Base-by-base conservation (phyloP, 2,797 vertebrate genomes). In the Xenentodon cancila region DNA sequence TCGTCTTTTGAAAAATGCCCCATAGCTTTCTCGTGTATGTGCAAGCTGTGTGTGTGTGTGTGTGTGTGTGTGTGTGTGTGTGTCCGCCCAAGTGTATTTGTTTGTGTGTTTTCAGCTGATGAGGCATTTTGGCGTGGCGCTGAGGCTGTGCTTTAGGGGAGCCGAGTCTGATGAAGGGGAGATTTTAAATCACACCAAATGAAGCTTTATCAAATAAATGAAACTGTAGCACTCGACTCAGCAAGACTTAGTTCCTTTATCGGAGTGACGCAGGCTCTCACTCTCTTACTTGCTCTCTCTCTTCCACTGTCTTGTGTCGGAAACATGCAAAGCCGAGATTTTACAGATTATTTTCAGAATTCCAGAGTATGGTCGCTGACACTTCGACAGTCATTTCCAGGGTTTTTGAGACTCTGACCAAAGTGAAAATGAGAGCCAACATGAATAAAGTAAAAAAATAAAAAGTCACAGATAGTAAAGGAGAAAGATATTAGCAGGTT, bases 161-260 rank as follows among this genome's bases (percentile, higher is more conserved):
- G 68, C 50, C 22, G 64, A 73, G 83, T 59, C 88, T 89, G 85
- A 89, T 88, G 80, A 88, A 79, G 84, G 76, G 75, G 82, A 84
- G 85, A 86, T 83, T 84, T 88, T 84, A 91, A 87, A 88, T 85
- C 84, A 88, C 87, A 89, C 80, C 82, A 88, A 89, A 90, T 86
- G 82, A 90, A 90, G 84, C 82, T 87, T 87, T 82, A 86, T 86
- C 84, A 90, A 87, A 90, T 84, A 86, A 91, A 90, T 86, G 86
- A 84, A 87, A 85, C 60, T 78, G 79, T 79, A 82, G 78, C 83
- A 50, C 82, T 82, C 75, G 79, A 85, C 84, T 88, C 84, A 89
- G 86, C 85, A 89, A 84, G 76, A 86, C 72, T 84, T 79, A 8
- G 58, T 54, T 73, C 79, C 77, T 77, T 78, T 87, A 82, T 83